These are phyloP conservation scores for Illadopsis cleaveri DNA, from an alignment of 2,113 vertebrate genomes.

Conservation along the genomic window DNA sequence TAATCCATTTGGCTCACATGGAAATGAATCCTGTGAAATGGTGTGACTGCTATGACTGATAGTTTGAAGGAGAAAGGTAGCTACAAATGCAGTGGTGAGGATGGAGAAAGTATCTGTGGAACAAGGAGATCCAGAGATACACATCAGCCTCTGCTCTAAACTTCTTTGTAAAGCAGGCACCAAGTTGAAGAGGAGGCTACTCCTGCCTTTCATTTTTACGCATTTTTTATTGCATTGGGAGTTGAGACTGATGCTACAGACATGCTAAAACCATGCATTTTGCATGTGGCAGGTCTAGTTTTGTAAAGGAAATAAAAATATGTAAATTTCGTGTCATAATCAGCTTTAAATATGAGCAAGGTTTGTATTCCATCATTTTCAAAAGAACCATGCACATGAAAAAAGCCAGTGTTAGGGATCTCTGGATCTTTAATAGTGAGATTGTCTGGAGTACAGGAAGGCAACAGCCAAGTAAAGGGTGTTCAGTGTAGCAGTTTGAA, in stretches of 20 bases:
- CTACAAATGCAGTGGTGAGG: neutral
- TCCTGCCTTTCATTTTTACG: neutral
- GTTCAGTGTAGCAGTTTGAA: neutral
- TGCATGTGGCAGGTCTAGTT: neutral
- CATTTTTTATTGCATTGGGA: neutral
- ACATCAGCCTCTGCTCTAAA: neutral
- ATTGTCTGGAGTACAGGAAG: neutral
- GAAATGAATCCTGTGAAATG: neutral
- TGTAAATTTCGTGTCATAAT: neutral
- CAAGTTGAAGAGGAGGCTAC: neutral
- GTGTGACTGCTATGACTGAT: neutral
- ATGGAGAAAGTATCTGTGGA: neutral
- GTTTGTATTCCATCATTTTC: neutral
- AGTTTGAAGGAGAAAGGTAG: neutral
- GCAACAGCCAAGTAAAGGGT: neutral
- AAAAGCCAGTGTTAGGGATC: neutral
- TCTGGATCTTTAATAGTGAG: neutral
- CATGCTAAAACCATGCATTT: neutral
- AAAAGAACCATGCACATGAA: neutral
- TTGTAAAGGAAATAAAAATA: neutral
- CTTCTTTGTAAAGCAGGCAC: neutral
- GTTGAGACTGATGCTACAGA: neutral
- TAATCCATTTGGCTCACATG: neutral
- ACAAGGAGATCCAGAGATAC: neutral
- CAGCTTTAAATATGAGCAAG: neutral